Percentiles rank a stretch among this genome's conserved stretches.
phyloP scores from a whole-genome alignment of 2,797 vertebrate species.

The Pangasius macronema region DNA sequence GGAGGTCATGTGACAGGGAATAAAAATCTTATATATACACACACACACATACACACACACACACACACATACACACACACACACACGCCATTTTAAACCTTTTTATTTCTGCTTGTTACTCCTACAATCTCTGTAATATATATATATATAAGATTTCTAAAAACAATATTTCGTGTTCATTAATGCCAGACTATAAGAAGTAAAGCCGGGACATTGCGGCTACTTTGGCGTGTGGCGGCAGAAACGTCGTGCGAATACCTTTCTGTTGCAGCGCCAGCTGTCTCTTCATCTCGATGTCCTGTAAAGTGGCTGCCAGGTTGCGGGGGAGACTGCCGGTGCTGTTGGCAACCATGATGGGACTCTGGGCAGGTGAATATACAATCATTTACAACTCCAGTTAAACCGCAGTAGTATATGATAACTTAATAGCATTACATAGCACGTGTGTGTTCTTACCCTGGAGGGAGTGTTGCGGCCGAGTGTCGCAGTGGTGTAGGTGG shows the following conservation, averaged over 20 bases:
- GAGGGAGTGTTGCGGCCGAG: conserved; percentile 83
- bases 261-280: conserved; percentile 94
- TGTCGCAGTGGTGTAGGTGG: conserved; percentile 80
- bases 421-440: neutral
- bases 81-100: neutral
- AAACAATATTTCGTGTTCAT: neutral
- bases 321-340: conserved; percentile 86
- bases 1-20: neutral
- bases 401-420: neutral
- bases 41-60: no score
- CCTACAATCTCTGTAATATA: neutral
- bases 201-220: neutral
- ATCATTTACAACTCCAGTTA: conserved; percentile 35
- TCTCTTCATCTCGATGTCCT: conserved; percentile 93
- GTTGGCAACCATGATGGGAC: conserved; percentile 72
- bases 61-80: no score
- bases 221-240: neutral
- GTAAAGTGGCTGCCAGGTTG: conserved; percentile 87
- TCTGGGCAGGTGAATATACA: conserved; percentile 66
- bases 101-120: neutral
- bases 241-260: conserved; percentile 69
- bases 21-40: neutral
- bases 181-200: neutral
- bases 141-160: neutral
- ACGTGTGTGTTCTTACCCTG: conserved; percentile 74